Evolutionary conservation across 2,797 vertebrate genomes (phyloP).

Genomic region (Heterohyrax brucei): DNA sequence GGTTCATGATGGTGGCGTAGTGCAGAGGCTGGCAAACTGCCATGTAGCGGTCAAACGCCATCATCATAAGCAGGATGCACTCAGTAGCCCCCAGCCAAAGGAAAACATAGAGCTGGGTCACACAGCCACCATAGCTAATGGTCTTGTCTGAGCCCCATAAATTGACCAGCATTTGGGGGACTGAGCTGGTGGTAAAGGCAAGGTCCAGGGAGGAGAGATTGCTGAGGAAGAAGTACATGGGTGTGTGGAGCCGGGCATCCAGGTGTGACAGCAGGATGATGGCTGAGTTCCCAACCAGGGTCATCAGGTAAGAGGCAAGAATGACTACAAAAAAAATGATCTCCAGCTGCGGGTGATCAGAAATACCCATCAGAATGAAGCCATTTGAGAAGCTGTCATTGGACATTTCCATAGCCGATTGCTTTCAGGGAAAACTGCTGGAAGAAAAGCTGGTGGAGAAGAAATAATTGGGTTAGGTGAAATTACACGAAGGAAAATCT

Average conservation of each 20-base stretch:
- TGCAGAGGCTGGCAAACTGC: slow-evolving; percentile 79
- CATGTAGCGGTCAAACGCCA: slow-evolving; percentile 83
- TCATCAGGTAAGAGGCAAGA: slow-evolving; percentile 76
- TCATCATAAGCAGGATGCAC: slow-evolving; percentile 81
- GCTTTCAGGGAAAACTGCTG: neutral
- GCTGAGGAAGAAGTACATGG: slow-evolving; percentile 86
- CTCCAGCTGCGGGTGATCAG: slow-evolving; percentile 79
- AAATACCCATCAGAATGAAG: slow-evolving; percentile 78
- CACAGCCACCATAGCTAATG: slow-evolving; percentile 81
- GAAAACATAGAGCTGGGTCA: slow-evolving; percentile 85
- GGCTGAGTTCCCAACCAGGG: slow-evolving; percentile 71
- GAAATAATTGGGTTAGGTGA: neutral
- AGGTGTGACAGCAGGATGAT: slow-evolving; percentile 80
- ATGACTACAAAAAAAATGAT: slow-evolving; percentile 65
- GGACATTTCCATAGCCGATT: neutral
- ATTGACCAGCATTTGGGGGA: slow-evolving; percentile 82
- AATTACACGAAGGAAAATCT: neutral
- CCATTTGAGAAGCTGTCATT: neutral
- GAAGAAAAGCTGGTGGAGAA: neutral
- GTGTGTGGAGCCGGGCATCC: slow-evolving; percentile 73
- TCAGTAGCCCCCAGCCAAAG: slow-evolving; percentile 83
- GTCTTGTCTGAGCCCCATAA: slow-evolving; percentile 79
- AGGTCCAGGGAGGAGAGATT: slow-evolving; percentile 82
- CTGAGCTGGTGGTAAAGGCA: slow-evolving; percentile 77
- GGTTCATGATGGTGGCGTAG: slow-evolving; percentile 78